Percentiles rank a stretch among this genome's conserved stretches.
These are phyloP conservation scores for Chitala chitala DNA, from an alignment of 2,113 vertebrate species.

Conservation along the genomic window DNA sequence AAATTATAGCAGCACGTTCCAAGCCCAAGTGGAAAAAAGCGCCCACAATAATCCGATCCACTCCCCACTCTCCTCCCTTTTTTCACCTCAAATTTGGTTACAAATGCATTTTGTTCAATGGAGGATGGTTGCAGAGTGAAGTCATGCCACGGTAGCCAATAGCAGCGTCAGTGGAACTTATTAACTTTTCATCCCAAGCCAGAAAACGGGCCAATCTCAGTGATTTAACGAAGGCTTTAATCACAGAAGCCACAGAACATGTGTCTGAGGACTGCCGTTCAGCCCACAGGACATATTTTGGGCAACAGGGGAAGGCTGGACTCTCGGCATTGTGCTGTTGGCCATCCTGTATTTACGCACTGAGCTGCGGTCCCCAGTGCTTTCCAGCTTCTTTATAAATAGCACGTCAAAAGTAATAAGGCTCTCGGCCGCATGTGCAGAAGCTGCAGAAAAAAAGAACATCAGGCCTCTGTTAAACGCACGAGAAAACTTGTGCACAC, in stretches of 20 bases:
- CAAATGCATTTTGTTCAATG: constrained; percentile 71
- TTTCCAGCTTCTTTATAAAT: constrained; percentile 20
- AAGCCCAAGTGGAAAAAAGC: constrained; percentile 63
- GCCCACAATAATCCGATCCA: constrained; percentile 46
- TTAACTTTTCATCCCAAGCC: constrained; percentile 46
- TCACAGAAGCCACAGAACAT: constrained; percentile 63
- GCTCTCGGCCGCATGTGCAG: not conserved
- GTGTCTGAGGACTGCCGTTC: constrained; percentile 55
- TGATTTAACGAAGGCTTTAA: constrained; percentile 63
- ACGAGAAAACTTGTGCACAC: too few relatives aligned
- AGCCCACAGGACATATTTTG: constrained; percentile 54
- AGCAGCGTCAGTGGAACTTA: constrained; percentile 63
- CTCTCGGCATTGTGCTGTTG: constrained; percentile 18
- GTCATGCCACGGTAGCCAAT: constrained; percentile 65
- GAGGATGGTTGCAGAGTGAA: constrained; percentile 65
- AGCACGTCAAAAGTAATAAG: constrained; percentile 14
- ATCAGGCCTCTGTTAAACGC: not conserved
- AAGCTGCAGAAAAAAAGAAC: not conserved
- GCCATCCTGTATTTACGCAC: constrained; percentile 21
- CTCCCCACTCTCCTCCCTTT: constrained; percentile 43
- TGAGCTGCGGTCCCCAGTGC: not conserved
- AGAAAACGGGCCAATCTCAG: constrained; percentile 62
- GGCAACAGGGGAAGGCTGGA: constrained; percentile 1
- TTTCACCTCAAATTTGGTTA: constrained; percentile 59
- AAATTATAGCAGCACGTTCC: constrained; percentile 56